Evolutionary conservation across 2,888 invertebrate genomes (phyloP).

Genomic region (Dryadula phaetusa): DNA sequence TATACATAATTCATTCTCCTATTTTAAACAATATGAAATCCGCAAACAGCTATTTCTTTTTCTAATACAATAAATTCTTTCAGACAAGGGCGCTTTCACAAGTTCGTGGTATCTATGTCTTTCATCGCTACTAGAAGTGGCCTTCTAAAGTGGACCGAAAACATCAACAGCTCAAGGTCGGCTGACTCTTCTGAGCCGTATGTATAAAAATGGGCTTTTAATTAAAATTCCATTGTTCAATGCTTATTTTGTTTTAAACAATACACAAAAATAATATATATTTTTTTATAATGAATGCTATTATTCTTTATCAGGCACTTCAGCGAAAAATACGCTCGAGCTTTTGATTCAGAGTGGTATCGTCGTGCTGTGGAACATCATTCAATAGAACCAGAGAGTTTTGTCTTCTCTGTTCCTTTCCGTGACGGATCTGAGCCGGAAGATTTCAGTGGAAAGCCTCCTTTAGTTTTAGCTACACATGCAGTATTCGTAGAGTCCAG

Average conservation of each 20-base stretch:
- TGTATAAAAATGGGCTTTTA: slow-evolving; percentile 33
- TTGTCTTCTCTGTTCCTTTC: slow-evolving; percentile 95
- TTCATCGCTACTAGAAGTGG: slow-evolving; percentile 97
- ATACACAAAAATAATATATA: slow-evolving; percentile 10
- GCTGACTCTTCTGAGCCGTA: slow-evolving; percentile 88
- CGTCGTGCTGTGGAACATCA: slow-evolving; percentile 96
- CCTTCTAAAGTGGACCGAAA: slow-evolving; percentile 94
- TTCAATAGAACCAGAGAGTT: slow-evolving; percentile 93
- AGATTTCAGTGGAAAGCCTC: slow-evolving; percentile 82
- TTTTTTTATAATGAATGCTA: slow-evolving; percentile 1
- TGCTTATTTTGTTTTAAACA: slow-evolving; percentile 8
- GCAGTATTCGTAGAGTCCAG: slow-evolving; percentile 94
- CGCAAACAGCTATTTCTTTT: background rate
- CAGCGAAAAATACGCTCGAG: slow-evolving; percentile 90
- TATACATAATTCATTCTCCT: background rate
- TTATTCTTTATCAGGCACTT: slow-evolving; percentile 86
- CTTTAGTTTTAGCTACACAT: slow-evolving; percentile 94
- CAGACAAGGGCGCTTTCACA: slow-evolving; percentile 93
- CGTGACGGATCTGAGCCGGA: slow-evolving; percentile 85
- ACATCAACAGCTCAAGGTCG: slow-evolving; percentile 72
- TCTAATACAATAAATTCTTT: slow-evolving; percentile 64
- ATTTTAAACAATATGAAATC: background rate
- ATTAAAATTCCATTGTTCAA: slow-evolving; percentile 15
- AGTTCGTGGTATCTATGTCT: slow-evolving; percentile 92
- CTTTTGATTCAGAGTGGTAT: slow-evolving; percentile 96